A percentile compares a stretch with the other conserved stretches of the same genome.
Conservation (phyloP, 2,888 invertebrate species). For the Anthoptus insignis region DNA sequence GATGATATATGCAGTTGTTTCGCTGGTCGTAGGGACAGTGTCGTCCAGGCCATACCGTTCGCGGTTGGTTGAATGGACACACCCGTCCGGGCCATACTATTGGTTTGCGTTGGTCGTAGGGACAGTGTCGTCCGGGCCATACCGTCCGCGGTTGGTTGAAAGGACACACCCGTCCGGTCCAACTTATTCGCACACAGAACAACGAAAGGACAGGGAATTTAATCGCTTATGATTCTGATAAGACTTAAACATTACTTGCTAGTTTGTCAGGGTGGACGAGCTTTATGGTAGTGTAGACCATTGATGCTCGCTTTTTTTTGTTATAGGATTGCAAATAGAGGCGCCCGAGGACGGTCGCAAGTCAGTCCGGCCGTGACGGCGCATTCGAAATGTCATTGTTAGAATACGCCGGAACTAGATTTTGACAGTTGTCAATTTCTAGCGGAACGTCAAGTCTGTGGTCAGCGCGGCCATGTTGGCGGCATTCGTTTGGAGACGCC, state of each 20-base stretch:
- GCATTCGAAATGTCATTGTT: neutral
- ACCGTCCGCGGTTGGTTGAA: slow-evolving; percentile 17
- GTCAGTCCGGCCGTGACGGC: slow-evolving; percentile 37
- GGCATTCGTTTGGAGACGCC: neutral
- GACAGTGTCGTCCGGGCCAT: slow-evolving; percentile 14
- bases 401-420: neutral
- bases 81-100: slow-evolving; percentile 15
- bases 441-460: neutral
- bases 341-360: slow-evolving; percentile 35
- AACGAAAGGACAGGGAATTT: slow-evolving; percentile 28
- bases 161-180: slow-evolving; percentile 11
- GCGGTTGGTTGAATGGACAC: slow-evolving; percentile 14
- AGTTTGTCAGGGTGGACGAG: slow-evolving; percentile 7
- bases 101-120: slow-evolving; percentile 22
- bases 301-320: slow-evolving; percentile 7
- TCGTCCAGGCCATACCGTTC: slow-evolving; percentile 12
- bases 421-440: slow-evolving; percentile 1
- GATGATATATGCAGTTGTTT: slow-evolving; percentile 8
- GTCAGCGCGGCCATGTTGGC: neutral
- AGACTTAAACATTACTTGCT: neutral
- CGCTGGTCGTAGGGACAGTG: slow-evolving; percentile 11
- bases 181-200: slow-evolving; percentile 1
- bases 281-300: neutral
- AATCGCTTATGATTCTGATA: neutral
- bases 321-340: slow-evolving; percentile 10